Base-by-base conservation (phyloP, 2,888 invertebrate genomes). In the Romanomermis culicivorax region DNA sequence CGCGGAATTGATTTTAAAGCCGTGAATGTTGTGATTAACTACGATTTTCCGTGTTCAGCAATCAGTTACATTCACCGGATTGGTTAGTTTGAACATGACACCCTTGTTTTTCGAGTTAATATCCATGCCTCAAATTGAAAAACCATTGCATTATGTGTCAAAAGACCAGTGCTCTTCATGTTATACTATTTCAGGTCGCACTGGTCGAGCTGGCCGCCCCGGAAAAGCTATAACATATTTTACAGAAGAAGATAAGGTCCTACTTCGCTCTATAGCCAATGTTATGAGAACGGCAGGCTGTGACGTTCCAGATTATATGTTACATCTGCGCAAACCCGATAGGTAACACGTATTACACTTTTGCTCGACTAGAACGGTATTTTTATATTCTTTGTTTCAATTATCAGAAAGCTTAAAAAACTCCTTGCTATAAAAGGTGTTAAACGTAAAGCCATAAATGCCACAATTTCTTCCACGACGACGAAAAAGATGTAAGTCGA, bases 1-100 rank as follows among this genome's bases (percentile, higher is more conserved):
- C 79, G 95, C 60, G 95, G 95, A 60, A 83, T 95, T 59, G 95
- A 95, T 74, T 89, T 95, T 71, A 85, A 85, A 64, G 88, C 88
- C 1, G 87, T 97, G 50, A 89, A 87, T 74, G 75, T 95, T 29
- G 91, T 97, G 29, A 77, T 97, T 60, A 97, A 97, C 75, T 97
- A 89, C 69, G 95, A 97, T 74, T 87, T 95, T 70, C 95, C 95
- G 23, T 80, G 83, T 0, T 81, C 83, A 1, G 80, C 82, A 56
- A 84, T 88, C 63, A 80, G 85, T 0, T 91, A 91, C 65, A 81
- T 91, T 64, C 91, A 89, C 73, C 77, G 88, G 58, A 78, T 81
- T 57, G 83, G 82, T 64, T 64, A 53, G 62, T 59, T 29, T 17
- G 45, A 43, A 42, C 52, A 17, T 29, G 2, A 50, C 29, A 3